Conservation (phyloP, 2,888 invertebrate genomes). For the Heterodera filipjevi region DNA sequence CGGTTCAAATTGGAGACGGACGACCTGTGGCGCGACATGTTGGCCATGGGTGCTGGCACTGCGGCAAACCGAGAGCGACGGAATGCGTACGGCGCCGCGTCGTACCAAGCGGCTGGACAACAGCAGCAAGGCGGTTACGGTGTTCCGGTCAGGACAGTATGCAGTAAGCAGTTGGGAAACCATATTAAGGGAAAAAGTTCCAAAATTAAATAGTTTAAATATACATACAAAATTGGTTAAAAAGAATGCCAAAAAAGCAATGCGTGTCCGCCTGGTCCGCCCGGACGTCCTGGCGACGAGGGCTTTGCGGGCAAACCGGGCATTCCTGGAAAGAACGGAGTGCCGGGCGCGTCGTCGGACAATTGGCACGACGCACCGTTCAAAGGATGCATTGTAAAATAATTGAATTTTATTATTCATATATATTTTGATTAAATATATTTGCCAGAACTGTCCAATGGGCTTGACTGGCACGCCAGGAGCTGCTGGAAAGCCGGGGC, state of each 20-base stretch:
- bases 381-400: conserved; percentile 46
- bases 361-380: conserved; percentile 44
- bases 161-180: not conserved
- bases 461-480: conserved; percentile 41
- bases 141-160: conserved; percentile 13
- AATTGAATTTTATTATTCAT: not conserved
- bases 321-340: conserved; percentile 34
- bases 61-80: conserved; percentile 58
- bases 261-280: conserved; percentile 46
- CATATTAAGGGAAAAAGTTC: too few relatives aligned
- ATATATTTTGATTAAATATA: not conserved
- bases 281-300: conserved; percentile 40
- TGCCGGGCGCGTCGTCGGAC: conserved; percentile 43
- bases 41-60: conserved; percentile 58
- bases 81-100: conserved; percentile 54
- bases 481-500: conserved; percentile 39
- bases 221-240: not conserved
- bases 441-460: conserved; percentile 38
- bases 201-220: too few relatives aligned
- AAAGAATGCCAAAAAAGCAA: conserved; percentile 42
- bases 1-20: conserved; percentile 48
- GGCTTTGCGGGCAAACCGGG: conserved; percentile 44
- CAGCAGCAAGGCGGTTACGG: conserved; percentile 9
- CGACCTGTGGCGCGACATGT: conserved; percentile 60
- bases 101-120: not conserved